Evolutionary conservation across 2,888 invertebrate species (phyloP).

Genomic region (Notodromas monacha): DNA sequence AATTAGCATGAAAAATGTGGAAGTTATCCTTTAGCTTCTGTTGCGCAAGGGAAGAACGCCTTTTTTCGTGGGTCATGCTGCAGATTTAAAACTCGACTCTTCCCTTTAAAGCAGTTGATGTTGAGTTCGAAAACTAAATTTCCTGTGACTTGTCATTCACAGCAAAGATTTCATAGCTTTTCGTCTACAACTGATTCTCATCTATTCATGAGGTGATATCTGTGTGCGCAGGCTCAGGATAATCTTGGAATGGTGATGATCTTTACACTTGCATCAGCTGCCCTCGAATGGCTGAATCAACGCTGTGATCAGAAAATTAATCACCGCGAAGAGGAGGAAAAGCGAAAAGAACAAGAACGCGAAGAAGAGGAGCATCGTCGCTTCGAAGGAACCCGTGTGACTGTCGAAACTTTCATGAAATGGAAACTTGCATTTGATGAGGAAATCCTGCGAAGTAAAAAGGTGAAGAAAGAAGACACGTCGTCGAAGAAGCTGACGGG

Average conservation of each 20-base stretch:
- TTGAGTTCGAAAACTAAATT: no score
- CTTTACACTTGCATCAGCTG: conserved; percentile 52
- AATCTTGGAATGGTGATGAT: conserved; percentile 93
- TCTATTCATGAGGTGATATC: no score
- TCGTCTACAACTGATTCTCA: conserved; percentile 5
- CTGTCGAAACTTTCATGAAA: conserved; percentile 68
- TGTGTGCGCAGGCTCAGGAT: conserved; percentile 34
- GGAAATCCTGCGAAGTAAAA: conserved; percentile 29
- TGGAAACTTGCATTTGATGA: conserved; percentile 82
- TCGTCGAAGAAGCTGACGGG: conserved; percentile 35
- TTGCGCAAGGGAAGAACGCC: no score
- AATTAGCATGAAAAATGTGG: no score
- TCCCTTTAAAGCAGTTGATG: no score
- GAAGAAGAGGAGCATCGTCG: conserved; percentile 78
- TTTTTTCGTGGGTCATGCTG: no score
- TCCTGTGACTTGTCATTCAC: no score
- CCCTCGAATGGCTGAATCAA: conserved; percentile 65
- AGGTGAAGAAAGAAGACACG: conserved; percentile 25
- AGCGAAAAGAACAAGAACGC: conserved; percentile 30
- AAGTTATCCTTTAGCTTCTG: no score
- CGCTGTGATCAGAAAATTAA: conserved; percentile 45
- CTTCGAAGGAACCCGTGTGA: conserved; percentile 78
- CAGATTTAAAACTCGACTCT: no score
- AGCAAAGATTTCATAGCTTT: no score
- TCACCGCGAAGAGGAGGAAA: conserved; percentile 30